Conservation (phyloP, 2,113 vertebrate genomes). For the Condylura cristata region DNA sequence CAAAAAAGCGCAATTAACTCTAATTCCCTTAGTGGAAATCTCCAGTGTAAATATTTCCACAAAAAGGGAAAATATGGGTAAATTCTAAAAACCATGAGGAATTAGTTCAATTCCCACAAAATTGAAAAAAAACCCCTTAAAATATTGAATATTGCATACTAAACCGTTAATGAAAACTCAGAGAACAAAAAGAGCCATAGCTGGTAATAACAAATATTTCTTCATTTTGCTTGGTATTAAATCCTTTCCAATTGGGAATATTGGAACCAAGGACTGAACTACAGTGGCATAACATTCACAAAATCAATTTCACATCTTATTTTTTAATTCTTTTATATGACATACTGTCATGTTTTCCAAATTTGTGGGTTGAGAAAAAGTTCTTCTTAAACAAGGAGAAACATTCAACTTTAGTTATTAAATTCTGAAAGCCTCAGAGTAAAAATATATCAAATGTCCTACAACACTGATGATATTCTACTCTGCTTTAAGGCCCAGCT, state of each 20-base stretch:
- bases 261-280: slow-evolving; percentile 4
- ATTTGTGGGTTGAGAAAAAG: background rate
- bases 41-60: slow-evolving; percentile 42
- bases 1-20: background rate
- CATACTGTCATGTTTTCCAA: background rate
- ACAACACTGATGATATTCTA: background rate
- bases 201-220: background rate
- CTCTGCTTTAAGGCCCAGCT: background rate
- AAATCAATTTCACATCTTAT: background rate
- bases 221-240: background rate
- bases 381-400: slow-evolving; percentile 34
- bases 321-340: slow-evolving; percentile 30
- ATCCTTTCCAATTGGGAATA: slow-evolving; percentile 1
- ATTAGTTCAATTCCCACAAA: slow-evolving; percentile 37
- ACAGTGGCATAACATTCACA: background rate
- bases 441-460: background rate
- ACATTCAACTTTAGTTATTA: background rate
- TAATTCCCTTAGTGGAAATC: slow-evolving; percentile 52
- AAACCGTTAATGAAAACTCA: slow-evolving; percentile 2
- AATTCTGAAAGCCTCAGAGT: slow-evolving; percentile 46
- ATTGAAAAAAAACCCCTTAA: background rate
- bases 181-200: background rate
- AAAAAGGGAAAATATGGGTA: slow-evolving; percentile 58
- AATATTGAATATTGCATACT: background rate
- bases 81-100: slow-evolving; percentile 44